phyloP scores from a whole-genome alignment of 1,140 invertebrate species.

The Ceratosolen solmsi region DNA sequence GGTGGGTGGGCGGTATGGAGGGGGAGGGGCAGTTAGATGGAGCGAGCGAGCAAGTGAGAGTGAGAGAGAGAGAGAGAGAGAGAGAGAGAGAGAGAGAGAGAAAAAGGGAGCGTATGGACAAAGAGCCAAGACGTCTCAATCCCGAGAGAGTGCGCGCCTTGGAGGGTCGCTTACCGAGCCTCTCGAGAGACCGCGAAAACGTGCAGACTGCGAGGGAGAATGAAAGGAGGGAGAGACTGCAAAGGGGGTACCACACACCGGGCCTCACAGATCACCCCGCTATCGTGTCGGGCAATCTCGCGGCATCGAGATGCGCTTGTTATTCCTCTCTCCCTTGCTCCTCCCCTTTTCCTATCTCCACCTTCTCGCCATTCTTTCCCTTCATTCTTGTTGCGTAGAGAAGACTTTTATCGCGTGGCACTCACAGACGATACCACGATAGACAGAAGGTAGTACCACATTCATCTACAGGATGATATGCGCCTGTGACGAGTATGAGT shows the following conservation, averaged over 20 bases:
- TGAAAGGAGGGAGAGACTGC: slow-evolving; percentile 54
- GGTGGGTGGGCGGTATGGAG: not conserved
- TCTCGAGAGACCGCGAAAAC: slow-evolving; percentile 31
- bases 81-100: not conserved
- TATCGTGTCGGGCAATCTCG: slow-evolving; percentile 61
- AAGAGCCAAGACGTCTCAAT: slow-evolving; percentile 74
- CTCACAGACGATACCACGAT: slow-evolving; percentile 1
- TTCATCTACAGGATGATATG: too few species aligned
- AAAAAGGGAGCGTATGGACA: slow-evolving; percentile 56
- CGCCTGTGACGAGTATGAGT: too few species aligned
- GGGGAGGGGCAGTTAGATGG: slow-evolving; percentile 13
- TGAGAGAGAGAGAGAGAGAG: not conserved
- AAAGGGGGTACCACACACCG: slow-evolving; percentile 72
- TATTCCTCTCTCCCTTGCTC: slow-evolving; percentile 36
- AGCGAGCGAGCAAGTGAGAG: not conserved
- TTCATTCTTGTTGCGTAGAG: not conserved
- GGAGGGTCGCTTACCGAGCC: slow-evolving; percentile 63
- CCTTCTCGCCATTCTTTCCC: slow-evolving; percentile 1
- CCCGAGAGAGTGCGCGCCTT: slow-evolving; percentile 63
- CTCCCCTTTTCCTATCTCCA: slow-evolving; percentile 24
- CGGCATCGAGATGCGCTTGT: slow-evolving; percentile 44
- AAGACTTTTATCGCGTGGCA: not conserved
- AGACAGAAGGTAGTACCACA: too few species aligned
- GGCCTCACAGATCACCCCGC: slow-evolving; percentile 73
- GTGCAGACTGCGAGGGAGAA: slow-evolving; percentile 9